Evolutionary conservation across 2,113 vertebrate genomes (phyloP).

Genomic region (Xenopus laevis): DNA sequence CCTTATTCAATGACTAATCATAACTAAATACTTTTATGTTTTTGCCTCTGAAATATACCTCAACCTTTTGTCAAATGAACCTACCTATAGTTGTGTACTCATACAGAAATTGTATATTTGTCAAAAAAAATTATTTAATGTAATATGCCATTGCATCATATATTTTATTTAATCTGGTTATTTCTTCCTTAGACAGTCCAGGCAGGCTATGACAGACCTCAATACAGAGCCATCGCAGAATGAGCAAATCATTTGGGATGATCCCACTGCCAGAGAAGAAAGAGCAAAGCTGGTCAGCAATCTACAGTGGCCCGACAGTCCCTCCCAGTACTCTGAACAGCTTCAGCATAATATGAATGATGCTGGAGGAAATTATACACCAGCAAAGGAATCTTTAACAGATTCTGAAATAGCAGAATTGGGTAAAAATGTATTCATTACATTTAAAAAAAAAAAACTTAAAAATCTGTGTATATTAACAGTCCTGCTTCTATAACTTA

Average conservation of each 20-base stretch:
- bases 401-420: conserved; percentile 76
- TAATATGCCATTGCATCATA: too few species aligned
- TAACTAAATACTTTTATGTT: too few species aligned
- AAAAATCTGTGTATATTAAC: too few species aligned
- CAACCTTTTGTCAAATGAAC: too few species aligned
- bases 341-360: conserved; percentile 55
- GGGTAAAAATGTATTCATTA: conserved; percentile 61
- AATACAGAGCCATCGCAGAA: conserved; percentile 95
- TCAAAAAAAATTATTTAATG: too few species aligned
- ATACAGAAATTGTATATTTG: too few species aligned
- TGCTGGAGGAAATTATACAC: conserved; percentile 34
- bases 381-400: conserved; percentile 63
- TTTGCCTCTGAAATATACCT: too few species aligned
- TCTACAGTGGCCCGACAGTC: conserved; percentile 87
- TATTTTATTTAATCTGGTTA: not conserved
- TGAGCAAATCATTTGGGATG: conserved; percentile 97
- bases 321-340: conserved; percentile 79
- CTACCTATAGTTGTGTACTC: too few species aligned
- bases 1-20: too few species aligned
- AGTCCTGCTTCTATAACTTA: too few species aligned
- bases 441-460: not conserved
- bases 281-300: conserved; percentile 90
- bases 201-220: conserved; percentile 69
- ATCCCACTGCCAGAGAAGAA: conserved; percentile 92
- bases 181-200: conserved; percentile 70